A percentile compares a stretch with the other conserved stretches of the same genome.
Conservation (phyloP, 2,113 vertebrate species). For the Silurus glanis region DNA sequence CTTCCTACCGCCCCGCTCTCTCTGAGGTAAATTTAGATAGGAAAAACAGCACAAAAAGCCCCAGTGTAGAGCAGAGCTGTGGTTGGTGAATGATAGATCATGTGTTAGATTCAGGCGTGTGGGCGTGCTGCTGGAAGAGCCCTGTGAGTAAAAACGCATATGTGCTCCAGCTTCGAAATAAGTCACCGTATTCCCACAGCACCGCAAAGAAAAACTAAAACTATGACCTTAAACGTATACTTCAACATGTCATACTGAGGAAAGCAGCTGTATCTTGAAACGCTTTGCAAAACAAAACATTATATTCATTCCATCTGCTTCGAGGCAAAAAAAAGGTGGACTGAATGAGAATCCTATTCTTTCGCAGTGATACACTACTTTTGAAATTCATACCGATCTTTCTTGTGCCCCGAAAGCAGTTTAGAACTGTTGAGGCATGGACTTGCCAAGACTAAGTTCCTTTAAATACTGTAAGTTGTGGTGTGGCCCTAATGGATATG, state of each 20-base stretch:
- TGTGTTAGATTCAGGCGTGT: constrained; percentile 18
- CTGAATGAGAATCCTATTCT: not conserved
- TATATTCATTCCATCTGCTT: not conserved
- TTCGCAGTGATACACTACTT: no score
- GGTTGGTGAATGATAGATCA: constrained; percentile 21
- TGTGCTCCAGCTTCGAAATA: not conserved
- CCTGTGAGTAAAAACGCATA: constrained; percentile 17
- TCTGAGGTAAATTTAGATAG: constrained; percentile 37
- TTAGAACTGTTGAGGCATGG: no score
- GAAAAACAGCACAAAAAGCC: constrained; percentile 21
- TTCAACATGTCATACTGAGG: not conserved
- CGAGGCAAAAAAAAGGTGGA: not conserved
- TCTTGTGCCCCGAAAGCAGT: no score
- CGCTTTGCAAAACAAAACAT: not conserved
- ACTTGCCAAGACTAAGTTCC: no score
- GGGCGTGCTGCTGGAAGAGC: constrained; percentile 33
- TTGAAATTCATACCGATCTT: no score
- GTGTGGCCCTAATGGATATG: no score
- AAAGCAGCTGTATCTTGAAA: constrained; percentile 4
- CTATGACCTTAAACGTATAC: not conserved
- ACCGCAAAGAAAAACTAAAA: not conserved
- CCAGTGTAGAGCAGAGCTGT: not conserved
- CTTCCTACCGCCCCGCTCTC: not conserved
- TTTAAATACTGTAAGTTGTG: no score
- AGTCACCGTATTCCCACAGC: not conserved